Evolutionary conservation across 2,888 invertebrate species (phyloP).

Genomic region (Dione juno): DNA sequence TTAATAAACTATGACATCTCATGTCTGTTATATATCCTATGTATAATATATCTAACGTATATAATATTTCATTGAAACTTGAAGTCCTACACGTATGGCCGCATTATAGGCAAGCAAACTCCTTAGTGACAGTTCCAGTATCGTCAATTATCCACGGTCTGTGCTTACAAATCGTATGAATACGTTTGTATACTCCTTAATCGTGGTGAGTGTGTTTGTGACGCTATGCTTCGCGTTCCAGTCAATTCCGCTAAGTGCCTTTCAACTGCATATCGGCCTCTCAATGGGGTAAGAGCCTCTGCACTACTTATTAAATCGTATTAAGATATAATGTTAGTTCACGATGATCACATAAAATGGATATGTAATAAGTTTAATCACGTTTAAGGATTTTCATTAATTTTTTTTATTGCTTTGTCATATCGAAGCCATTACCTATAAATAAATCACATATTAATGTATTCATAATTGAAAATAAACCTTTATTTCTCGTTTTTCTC

Average conservation of each 20-base stretch:
- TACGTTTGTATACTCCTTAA: conserved; percentile 48
- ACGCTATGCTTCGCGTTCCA: conserved; percentile 52
- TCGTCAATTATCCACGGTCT: conserved; percentile 40
- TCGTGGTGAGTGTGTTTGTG: conserved; percentile 51
- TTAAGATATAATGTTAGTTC: conserved; percentile 24
- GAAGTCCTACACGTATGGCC: neutral
- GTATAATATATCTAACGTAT: too few relatives aligned
- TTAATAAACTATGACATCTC: neutral
- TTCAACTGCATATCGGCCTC: conserved; percentile 51
- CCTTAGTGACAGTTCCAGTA: conserved; percentile 32
- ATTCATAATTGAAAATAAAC: too few relatives aligned
- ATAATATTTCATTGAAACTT: neutral
- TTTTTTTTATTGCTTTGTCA: too few relatives aligned
- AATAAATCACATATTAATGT: too few relatives aligned
- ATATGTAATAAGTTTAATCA: neutral
- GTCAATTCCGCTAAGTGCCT: conserved; percentile 48
- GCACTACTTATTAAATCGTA: conserved; percentile 21
- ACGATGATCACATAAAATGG: neutral
- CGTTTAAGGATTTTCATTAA: neutral
- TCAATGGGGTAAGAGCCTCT: conserved; percentile 50
- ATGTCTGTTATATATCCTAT: neutral
- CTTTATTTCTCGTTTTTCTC: too few relatives aligned
- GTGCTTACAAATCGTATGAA: conserved; percentile 45
- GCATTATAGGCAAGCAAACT: conserved; percentile 4
- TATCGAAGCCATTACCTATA: too few relatives aligned